Base-by-base conservation (phyloP, 2,797 vertebrate species). In the Pangasius sanitwongsei region DNA sequence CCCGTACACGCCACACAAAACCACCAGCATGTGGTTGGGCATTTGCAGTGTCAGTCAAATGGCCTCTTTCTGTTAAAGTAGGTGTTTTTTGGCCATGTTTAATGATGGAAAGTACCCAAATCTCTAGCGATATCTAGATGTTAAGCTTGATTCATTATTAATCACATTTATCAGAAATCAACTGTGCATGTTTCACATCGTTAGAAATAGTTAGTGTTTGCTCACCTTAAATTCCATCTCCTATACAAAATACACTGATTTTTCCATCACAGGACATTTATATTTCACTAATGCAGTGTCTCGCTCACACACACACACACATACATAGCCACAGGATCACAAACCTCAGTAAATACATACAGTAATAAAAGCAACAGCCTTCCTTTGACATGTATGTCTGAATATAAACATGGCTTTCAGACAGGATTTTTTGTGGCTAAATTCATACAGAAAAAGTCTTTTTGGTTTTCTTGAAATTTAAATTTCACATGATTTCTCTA, bases 401-500 rank as follows among this genome's bases (percentile, higher is more conserved):
- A 89, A 86, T 87, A 87, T 65, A 85, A 81, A 48, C 75, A 50
- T 41, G 70, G 59, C 57, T 78, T 88, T 77, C 59, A 89, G 90
- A 91, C 72, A 78, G 61, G 57, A 86, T 88, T 90, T 90, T 83
- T 70, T 41, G 74, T 80, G 86, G 87, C 57, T 86, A 75, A 41
- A 89, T 87, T 89, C 80, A 65, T 20, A 89, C 34, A 61, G 74
- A 65, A 89, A 88, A 90, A 75, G 88, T 85, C 90, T 87, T 92
- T 88, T 89, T n/a, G 80, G 74, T 85, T 87, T 77, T 90, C 89
- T 88, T 90, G 89, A 90, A 90, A 92, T 87, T 89, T 80, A 90
- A 86, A 92, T 91, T 90, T 92, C 89, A 92, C 91, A 85, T 91
- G 86, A 87, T 81, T 90, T 91, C 86, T 91, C 74, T 85, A 57